These are phyloP conservation scores for Smittia aterrima DNA, from an alignment of 2,888 invertebrate genomes.

Conservation along the genomic window DNA sequence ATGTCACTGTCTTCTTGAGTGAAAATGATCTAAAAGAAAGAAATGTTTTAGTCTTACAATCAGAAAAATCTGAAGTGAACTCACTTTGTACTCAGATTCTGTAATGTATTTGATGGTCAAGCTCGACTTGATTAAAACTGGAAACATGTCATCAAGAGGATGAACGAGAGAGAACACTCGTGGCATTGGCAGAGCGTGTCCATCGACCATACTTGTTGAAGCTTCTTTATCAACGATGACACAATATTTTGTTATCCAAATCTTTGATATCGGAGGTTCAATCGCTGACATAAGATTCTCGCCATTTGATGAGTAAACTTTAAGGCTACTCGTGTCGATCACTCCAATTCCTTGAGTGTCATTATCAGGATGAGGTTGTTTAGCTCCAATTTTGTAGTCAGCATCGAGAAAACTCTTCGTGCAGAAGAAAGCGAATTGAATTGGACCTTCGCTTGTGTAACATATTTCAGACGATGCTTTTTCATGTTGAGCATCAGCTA, in stretches of 20 bases:
- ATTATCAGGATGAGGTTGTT: conserved; percentile 9
- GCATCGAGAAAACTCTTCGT: conserved; percentile 59
- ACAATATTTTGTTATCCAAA: conserved; percentile 85
- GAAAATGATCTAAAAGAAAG: conserved; percentile 63
- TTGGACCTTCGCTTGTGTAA: conserved; percentile 78
- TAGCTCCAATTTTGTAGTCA: conserved; percentile 56
- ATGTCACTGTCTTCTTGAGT: conserved; percentile 76
- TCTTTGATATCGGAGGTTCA: conserved; percentile 74
- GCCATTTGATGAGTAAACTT: conserved; percentile 75
- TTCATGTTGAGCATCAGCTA: conserved; percentile 45
- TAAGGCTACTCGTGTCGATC: conserved; percentile 72
- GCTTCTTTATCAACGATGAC: conserved; percentile 76
- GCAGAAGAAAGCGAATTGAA: conserved; percentile 78
- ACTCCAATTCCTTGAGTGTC: conserved; percentile 63
- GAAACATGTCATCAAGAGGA: conserved; percentile 88
- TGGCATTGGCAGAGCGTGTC: conserved; percentile 60
- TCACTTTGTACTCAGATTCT: conserved; percentile 57
- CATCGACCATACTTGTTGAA: conserved; percentile 48
- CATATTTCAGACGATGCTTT: conserved; percentile 54
- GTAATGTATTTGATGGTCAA: conserved; percentile 61
- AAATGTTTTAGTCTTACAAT: neutral
- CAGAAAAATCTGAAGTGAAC: neutral
- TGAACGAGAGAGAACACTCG: conserved; percentile 83
- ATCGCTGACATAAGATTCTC: conserved; percentile 79
- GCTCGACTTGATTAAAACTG: conserved; percentile 70